phyloP scores from a whole-genome alignment of 1,140 invertebrate species.

The Ruditapes philippinarum region DNA sequence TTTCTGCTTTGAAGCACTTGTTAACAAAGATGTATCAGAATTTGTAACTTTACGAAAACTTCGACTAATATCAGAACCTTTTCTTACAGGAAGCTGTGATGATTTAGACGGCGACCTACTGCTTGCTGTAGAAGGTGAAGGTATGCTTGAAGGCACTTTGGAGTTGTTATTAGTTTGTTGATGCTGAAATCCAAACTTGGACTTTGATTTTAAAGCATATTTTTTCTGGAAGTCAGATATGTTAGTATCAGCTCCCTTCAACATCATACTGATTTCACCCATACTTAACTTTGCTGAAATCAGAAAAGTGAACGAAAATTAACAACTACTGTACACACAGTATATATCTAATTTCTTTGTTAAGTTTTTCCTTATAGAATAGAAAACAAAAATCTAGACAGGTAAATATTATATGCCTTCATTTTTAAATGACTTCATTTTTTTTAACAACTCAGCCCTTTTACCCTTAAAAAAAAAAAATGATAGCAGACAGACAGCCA shows the following conservation, averaged over 20 bases:
- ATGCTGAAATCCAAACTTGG: background rate
- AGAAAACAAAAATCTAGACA: too few species aligned
- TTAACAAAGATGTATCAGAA: conserved; percentile 41
- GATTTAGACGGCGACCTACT: background rate
- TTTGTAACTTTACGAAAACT: conserved; percentile 51
- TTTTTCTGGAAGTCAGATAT: background rate
- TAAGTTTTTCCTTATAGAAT: too few species aligned
- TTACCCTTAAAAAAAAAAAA: too few species aligned
- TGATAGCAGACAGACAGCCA: too few species aligned
- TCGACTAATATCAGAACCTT: conserved; percentile 41
- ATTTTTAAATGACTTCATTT: too few species aligned
- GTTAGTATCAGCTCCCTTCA: conserved; percentile 14
- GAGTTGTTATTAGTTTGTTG: background rate
- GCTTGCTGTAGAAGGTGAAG: background rate
- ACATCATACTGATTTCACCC: conserved; percentile 56
- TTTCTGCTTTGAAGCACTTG: background rate
- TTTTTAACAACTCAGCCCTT: too few species aligned
- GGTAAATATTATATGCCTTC: too few species aligned
- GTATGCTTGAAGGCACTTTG: background rate
- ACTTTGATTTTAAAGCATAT: conserved; percentile 10
- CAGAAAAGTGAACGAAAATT: background rate
- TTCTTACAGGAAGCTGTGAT: conserved; percentile 38
- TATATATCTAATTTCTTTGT: too few species aligned
- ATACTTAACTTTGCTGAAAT: conserved; percentile 46
- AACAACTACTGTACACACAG: too few species aligned